Conservation (phyloP, 2,797 vertebrate genomes). For the Platalea minor region DNA sequence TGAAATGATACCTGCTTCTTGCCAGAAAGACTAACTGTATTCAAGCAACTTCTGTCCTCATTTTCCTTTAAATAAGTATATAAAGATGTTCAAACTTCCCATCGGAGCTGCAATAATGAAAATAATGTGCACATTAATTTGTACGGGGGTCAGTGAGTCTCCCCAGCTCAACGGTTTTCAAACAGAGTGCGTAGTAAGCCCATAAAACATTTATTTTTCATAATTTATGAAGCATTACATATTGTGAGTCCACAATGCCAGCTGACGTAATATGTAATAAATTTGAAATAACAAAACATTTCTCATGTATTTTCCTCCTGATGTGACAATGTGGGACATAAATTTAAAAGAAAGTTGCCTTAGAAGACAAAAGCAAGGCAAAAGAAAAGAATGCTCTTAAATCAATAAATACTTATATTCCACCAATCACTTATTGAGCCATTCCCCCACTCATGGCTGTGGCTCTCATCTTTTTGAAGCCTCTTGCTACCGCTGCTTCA, state of each 20-base stretch:
- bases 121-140: constrained; percentile 67
- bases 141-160: constrained; percentile 53
- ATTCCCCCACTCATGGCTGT: not conserved
- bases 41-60: constrained; percentile 29
- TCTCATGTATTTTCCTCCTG: constrained; percentile 68
- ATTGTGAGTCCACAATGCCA: constrained; percentile 63
- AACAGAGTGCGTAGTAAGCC: constrained; percentile 50
- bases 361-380: constrained; percentile 59
- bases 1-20: constrained; percentile 55
- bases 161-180: constrained; percentile 61
- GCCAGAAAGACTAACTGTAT: constrained; percentile 26
- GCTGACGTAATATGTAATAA: constrained; percentile 71
- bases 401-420: constrained; percentile 41
- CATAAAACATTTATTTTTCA: constrained; percentile 69
- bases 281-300: constrained; percentile 72
- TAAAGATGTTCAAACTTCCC: constrained; percentile 48
- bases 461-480: not conserved
- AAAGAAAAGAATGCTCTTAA: constrained; percentile 46
- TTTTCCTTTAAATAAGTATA: constrained; percentile 59
- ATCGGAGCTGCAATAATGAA: constrained; percentile 60
- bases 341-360: constrained; percentile 69
- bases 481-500: not conserved
- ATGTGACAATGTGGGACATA: constrained; percentile 66
- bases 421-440: constrained; percentile 16
- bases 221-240: constrained; percentile 74